Conservation (phyloP, 1,140 invertebrate genomes). For the Chelonus insularis region DNA sequence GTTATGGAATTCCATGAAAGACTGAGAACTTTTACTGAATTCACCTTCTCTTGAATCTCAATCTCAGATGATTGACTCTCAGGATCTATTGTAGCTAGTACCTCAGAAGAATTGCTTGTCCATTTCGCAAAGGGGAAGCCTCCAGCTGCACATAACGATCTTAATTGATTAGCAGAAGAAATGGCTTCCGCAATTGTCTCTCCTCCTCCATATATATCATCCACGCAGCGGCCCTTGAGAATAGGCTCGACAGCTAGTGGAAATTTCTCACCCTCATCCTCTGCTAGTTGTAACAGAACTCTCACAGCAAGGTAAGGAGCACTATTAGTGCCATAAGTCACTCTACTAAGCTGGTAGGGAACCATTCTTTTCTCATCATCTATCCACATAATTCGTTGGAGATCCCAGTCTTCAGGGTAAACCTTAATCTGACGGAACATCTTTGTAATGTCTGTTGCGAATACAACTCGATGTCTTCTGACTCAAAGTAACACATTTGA, state of each 20-base stretch:
- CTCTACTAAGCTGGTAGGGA: too few species aligned
- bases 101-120: constrained; percentile 2
- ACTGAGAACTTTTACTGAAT: too few species aligned
- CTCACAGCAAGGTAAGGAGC: constrained; percentile 44
- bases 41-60: too few species aligned
- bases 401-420: too few species aligned
- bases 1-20: too few species aligned
- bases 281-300: constrained; percentile 36
- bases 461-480: constrained; percentile 2
- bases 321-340: too few species aligned
- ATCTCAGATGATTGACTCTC: too few species aligned
- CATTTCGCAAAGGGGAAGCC: constrained; percentile 21
- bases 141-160: too few species aligned
- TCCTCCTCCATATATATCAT: constrained; percentile 38
- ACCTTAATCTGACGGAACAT: constrained; percentile 38
- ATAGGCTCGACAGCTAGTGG: constrained; percentile 26
- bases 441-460: constrained; percentile 22
- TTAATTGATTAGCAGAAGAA: background rate
- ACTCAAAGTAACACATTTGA: constrained; percentile 8
- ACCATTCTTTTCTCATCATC: too few species aligned
- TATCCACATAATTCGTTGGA: too few species aligned
- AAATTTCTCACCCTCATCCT: constrained; percentile 34
- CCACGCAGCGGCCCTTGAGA: constrained; percentile 37
- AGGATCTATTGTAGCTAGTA: too few species aligned
- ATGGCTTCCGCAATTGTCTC: constrained; percentile 28